Evolutionary conservation across 1,140 invertebrate genomes (phyloP), one percentile per base, ranked within the genome.

Genomic region (Drosophila chauvacae): DNA sequence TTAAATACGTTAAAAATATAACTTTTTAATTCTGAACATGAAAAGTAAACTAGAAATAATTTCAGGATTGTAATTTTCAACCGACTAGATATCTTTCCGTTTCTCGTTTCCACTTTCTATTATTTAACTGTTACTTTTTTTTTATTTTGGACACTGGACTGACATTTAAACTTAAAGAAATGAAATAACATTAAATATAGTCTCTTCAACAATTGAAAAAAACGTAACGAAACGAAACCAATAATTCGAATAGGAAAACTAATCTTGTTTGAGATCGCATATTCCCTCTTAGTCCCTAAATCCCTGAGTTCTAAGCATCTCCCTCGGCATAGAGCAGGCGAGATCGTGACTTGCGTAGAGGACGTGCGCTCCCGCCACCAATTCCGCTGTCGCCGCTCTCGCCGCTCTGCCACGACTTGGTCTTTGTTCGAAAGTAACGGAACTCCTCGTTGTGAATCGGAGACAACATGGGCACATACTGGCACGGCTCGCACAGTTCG

Each of bases 401-500:
- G 48, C 94, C 93, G 4, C 93, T 92, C 70, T 94, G 94, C 94
- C 95, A 95, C n/a, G 95, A 96, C 87, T 90, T 88, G 64, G 86
- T 88, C 47, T 88, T 88, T 39, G 94, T 94, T 9, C 96, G 94
- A 84, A 97, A 98, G 64, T 95, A 93, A 45, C 94, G 93, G 14
- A 97, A 93, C 60, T 97, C 96, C 5, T 94, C 94, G 47, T 95
- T 94, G 83, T 97, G 95, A 51, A 95, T 94, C 1, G 96, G 95
- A 80, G 97, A 94, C 33, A 95, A 90, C 97, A 98, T 98, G 4
- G 95, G 95, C 48, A 94, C 94, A 85, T 98, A 98, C 0, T 94
- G 93, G 26, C 94, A 92, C 0, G 97, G 97, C 28, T 94, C 94
- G 93, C 98, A 99, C 7, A 97, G 93, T 0, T 94, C 92, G 16